Evolutionary conservation across 2,113 vertebrate species (phyloP).

Genomic region (Cricetomys ansorgei): DNA sequence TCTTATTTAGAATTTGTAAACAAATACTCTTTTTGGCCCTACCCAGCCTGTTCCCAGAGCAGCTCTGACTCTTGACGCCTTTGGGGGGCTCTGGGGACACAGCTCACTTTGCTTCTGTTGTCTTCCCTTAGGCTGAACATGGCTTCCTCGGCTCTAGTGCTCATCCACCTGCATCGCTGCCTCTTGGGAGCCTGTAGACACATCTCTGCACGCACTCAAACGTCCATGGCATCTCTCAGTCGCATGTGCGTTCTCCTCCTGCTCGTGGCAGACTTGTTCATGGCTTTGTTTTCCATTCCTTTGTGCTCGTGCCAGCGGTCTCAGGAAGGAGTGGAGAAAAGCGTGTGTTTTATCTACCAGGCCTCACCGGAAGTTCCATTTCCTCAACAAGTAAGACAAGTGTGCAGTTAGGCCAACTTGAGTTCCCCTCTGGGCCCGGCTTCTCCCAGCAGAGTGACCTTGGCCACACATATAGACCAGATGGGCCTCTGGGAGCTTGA

Average conservation of each 20-base stretch:
- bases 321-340: conserved; percentile 61
- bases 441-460: conserved; percentile 1
- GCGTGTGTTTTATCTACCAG: background rate
- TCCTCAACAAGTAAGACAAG: conserved; percentile 32
- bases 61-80: background rate
- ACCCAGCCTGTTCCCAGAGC: background rate
- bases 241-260: background rate
- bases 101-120: background rate
- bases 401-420: background rate
- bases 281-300: conserved; percentile 1
- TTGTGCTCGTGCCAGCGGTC: background rate
- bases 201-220: background rate
- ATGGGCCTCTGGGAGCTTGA: background rate
- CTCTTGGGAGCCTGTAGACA: background rate
- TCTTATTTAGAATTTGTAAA: background rate
- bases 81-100: background rate
- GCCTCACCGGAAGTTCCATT: conserved; percentile 47
- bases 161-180: background rate
- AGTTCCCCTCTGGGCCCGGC: background rate
- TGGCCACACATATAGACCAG: background rate
- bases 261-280: background rate
- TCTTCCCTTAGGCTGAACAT: background rate
- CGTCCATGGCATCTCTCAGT: background rate
- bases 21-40: background rate
- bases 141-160: too few species aligned